Evolutionary conservation across 2,113 vertebrate species (phyloP), one percentile per base, ranked within the genome.

Genomic region (Oreochromis tanganicae): DNA sequence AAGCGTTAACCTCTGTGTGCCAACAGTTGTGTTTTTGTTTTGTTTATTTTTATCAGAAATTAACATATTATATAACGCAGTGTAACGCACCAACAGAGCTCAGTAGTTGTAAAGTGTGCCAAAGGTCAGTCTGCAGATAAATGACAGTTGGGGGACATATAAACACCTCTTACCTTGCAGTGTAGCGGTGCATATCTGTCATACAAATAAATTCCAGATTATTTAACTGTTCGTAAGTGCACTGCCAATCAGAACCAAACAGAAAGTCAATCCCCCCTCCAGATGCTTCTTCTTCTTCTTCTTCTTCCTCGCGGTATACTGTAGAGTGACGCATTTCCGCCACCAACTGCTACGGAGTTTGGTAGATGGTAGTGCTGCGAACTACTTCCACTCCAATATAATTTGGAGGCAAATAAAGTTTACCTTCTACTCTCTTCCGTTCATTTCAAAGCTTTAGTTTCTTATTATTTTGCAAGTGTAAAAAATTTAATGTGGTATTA

Each of bases 121-220:
- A 32, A 32, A 78, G 71, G 71, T 78, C 71, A n/a, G 9, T 32
- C 24, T 50, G 43, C 43, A 32, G 71, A 50, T 78, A 50, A 75
- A 27, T 46, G 13, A 16, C 9, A 29, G 4, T 19, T 50, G 10
- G 9, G 6, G 27, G 16, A 78, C 6, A 50, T 8, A 32, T 29
- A 32, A 50, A 78, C 24, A 7, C 43, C 16, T 75, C 71, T 78
- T 50, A 78, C 71, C 71, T 50, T 13, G 43, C 43, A 50, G 10
- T 78, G 71, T 50, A 78, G 24, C 71, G 71, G 27, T 78, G 27
- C 71, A 78, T 78, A 48, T 32, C 71, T 78, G 16, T 50, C 6
- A 78, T 78, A 1, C 71, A 50, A 50, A 50, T 50, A 78, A 50
- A 78, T 19, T 32, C 16, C 43, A 19, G 43, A 48, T 50, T 48